phyloP scores from a whole-genome alignment of 2,797 vertebrate species.

The Thalassophryne amazonica region DNA sequence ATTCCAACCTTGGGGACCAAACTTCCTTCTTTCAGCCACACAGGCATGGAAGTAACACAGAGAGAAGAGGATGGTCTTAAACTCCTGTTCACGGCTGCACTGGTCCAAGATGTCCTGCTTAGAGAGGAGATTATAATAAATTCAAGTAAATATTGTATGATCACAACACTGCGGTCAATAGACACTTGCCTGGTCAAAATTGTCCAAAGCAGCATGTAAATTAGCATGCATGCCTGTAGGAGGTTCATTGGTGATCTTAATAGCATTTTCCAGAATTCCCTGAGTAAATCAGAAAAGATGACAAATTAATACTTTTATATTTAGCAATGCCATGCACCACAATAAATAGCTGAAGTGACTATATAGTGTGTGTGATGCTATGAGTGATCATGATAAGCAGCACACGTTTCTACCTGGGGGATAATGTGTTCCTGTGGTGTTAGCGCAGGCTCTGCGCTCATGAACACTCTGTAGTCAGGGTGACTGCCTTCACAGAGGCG shows the following conservation, averaged over 20 bases:
- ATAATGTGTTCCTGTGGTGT: constrained; percentile 80
- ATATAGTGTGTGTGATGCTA: no score
- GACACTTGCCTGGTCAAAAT: constrained; percentile 80
- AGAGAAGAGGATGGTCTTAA: constrained; percentile 83
- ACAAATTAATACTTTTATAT: neutral
- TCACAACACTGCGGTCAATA: neutral
- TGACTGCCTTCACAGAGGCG: constrained; percentile 76
- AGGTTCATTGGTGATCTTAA: constrained; percentile 85
- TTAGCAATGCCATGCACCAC: neutral
- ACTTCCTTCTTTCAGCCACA: constrained; percentile 79
- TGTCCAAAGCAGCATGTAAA: constrained; percentile 76
- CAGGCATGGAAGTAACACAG: constrained; percentile 83
- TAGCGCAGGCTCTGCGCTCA: constrained; percentile 78
- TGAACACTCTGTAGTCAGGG: constrained; percentile 75
- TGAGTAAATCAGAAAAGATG: constrained; percentile 19
- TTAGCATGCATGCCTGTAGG: constrained; percentile 83
- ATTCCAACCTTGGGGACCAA: constrained; percentile 83
- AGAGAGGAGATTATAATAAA: neutral
- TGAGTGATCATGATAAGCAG: no score
- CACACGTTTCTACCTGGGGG: constrained; percentile 67
- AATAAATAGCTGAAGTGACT: neutral
- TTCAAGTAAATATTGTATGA: neutral
- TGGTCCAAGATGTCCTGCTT: constrained; percentile 81
- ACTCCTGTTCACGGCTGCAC: constrained; percentile 85
- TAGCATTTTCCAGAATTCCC: constrained; percentile 83